Base-by-base conservation (phyloP, 2,113 vertebrate genomes). In the Loxodonta africana region DNA sequence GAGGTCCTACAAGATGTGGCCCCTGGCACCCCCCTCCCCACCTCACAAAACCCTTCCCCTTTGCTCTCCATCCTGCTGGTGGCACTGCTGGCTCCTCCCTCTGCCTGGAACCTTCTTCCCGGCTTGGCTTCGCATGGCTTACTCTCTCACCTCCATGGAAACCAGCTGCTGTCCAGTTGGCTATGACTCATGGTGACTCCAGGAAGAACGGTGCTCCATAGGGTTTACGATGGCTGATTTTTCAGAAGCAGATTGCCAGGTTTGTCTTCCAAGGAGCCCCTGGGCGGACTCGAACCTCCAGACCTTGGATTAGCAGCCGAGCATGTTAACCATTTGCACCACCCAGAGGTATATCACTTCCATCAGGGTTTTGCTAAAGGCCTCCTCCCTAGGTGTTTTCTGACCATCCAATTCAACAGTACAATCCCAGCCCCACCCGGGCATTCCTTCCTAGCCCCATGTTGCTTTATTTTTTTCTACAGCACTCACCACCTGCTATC, bases 51-150 rank as follows among this genome's bases (percentile, higher is more conserved):
- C 6, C 6, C 15, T 6, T 44, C 69, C 46, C 33, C 21, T 7
- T 37, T 2, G 37, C 44, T 0, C 41, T 6, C 44, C 5, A 8
- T 3, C 0, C 0, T 8, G 2, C 46, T 2, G 26, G 28, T n/a
- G 30, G 26, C n/a, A 41, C 76, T 26, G 3, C 10, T 9, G 63
- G 63, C 73, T 41, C 9, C 5, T 14, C 62, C 82, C 62, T n/a
- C 30, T 46, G 41, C 12, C 4, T 8, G 0, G 0, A 20, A 33
- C 5, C 6, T 1, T 3, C 37, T 62, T 71, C 69, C 69, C 48
- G 23, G 37, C 14, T 14, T 37, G 37, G 37, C 37, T 7, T 20
- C 8, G 8, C 1, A 0, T 44, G 71, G 37, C n/a, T 67, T 8
- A 20, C 77, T 28, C 28, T 10, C 21, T 33, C 57, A 81, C 84